Evolutionary conservation across 1,140 invertebrate species (phyloP).

Genomic region (Venustaconcha ellipsiformis): DNA sequence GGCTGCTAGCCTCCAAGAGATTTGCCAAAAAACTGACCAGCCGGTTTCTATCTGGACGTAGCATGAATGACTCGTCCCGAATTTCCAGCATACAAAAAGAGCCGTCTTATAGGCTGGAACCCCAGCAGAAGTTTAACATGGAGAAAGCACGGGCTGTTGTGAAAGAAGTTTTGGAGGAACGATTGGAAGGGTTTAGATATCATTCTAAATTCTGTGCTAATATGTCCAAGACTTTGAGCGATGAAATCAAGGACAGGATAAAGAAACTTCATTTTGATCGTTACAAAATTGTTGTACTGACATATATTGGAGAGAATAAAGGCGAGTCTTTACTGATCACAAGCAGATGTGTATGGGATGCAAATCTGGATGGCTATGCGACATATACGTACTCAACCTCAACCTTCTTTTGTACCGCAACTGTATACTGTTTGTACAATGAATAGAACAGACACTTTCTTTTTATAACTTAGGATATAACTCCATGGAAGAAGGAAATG

Average conservation of each 20-base stretch:
- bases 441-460: constrained; percentile 39
- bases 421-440: constrained; percentile 62
- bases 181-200: constrained; percentile 37
- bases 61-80: no score
- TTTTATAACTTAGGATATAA: no score
- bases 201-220: constrained; percentile 28
- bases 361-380: constrained; percentile 53
- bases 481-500: no score
- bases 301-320: constrained; percentile 53
- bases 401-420: constrained; percentile 59
- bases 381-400: constrained; percentile 55
- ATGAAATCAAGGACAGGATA: constrained; percentile 57
- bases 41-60: no score
- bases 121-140: constrained; percentile 34
- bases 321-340: constrained; percentile 51
- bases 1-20: no score
- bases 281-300: constrained; percentile 60
- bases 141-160: constrained; percentile 31
- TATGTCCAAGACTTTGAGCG: constrained; percentile 48
- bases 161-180: constrained; percentile 32
- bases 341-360: constrained; percentile 62
- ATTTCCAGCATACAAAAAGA: constrained; percentile 67
- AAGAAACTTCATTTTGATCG: constrained; percentile 52
- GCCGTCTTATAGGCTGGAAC: constrained; percentile 58
- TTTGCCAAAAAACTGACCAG: no score